Conservation (phyloP, 1,140 invertebrate genomes). For the Schmidtea mediterranea region DNA sequence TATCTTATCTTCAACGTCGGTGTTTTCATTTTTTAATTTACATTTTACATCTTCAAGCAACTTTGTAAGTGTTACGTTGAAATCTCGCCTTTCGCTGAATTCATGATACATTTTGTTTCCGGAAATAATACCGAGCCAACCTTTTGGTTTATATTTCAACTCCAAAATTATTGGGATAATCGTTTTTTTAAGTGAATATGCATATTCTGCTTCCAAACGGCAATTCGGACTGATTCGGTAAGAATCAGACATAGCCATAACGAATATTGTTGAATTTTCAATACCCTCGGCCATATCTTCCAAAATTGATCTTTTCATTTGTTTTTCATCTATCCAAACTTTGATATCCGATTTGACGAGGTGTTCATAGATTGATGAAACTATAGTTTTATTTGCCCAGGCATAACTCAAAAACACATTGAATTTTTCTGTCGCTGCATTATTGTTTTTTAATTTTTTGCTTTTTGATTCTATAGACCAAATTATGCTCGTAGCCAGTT, state of each 20-base stretch:
- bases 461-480: too few species aligned
- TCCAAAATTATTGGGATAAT: conserved; percentile 9
- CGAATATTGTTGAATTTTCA: conserved; percentile 17
- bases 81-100: conserved; percentile 3
- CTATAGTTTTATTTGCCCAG: too few species aligned
- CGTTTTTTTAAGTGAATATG: conserved; percentile 5
- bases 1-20: too few species aligned
- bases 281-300: conserved; percentile 25
- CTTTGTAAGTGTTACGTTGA: neutral
- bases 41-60: too few species aligned
- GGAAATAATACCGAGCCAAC: conserved; percentile 8
- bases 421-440: too few species aligned
- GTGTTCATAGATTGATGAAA: too few species aligned
- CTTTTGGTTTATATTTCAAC: conserved; percentile 7
- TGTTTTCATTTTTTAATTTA: too few species aligned
- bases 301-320: conserved; percentile 11
- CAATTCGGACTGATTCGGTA: conserved; percentile 24
- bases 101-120: conserved; percentile 7
- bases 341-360: neutral
- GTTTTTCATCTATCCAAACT: neutral
- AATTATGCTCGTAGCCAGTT: too few species aligned
- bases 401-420: too few species aligned
- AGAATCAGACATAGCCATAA: conserved; percentile 21
- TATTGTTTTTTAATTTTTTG: too few species aligned
- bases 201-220: conserved; percentile 8